Evolutionary conservation across 1,140 invertebrate species (phyloP).

Genomic region (Camponotus floridanus): DNA sequence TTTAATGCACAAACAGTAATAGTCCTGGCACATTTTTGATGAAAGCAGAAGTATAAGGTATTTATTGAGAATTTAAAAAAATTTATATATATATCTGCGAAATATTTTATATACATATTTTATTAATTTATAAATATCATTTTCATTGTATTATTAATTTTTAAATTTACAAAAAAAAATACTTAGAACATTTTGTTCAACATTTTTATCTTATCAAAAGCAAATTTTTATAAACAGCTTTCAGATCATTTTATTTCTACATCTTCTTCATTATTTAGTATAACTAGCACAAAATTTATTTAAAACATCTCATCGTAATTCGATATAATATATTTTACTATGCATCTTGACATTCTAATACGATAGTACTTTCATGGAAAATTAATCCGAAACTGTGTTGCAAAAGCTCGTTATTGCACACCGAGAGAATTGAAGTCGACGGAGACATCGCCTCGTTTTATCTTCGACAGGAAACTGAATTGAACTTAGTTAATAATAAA

Average conservation of each 20-base stretch:
- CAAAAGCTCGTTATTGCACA: constrained; percentile 49
- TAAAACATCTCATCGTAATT: background rate
- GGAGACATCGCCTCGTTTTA: constrained; percentile 78
- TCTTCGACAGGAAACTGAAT: constrained; percentile 48
- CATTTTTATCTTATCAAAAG: background rate
- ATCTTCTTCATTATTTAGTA: background rate
- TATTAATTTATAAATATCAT: background rate
- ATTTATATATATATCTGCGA: constrained; percentile 4
- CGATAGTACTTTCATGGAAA: constrained; percentile 56
- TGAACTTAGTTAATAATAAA: constrained; percentile 56
- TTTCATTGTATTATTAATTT: background rate
- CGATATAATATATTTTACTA: background rate
- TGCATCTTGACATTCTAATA: constrained; percentile 37
- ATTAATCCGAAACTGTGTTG: constrained; percentile 52
- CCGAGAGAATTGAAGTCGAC: constrained; percentile 74
- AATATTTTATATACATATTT: constrained; percentile 15
- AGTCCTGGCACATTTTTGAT: background rate
- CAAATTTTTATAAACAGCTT: background rate
- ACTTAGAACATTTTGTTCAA: too few relatives aligned
- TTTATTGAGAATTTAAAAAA: background rate
- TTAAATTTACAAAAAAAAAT: background rate
- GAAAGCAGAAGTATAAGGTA: constrained; percentile 15
- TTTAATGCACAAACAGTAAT: background rate
- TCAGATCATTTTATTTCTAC: background rate
- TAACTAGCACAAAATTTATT: background rate